Evolutionary conservation across 2,888 invertebrate genomes (phyloP).

Genomic region (Tribolium freemani): DNA sequence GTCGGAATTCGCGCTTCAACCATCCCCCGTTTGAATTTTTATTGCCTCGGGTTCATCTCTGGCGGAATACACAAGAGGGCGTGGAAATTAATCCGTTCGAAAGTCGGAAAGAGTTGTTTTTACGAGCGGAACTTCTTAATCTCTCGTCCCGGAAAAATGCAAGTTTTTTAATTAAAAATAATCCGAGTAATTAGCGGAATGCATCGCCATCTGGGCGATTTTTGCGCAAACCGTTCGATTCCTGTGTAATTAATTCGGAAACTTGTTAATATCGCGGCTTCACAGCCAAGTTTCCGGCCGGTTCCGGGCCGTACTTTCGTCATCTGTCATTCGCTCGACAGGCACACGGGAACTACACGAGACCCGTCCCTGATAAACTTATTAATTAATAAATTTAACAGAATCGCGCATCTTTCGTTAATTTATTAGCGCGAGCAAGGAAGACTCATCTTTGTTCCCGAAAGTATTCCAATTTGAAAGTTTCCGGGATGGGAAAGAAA

Average conservation of each 20-base stretch:
- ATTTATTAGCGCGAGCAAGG: constrained; percentile 16
- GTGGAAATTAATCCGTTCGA: background rate
- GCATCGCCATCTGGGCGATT: constrained; percentile 25
- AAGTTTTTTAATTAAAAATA: constrained; percentile 30
- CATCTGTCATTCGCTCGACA: constrained; percentile 37
- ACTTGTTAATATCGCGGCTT: constrained; percentile 33
- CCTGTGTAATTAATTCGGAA: constrained; percentile 36
- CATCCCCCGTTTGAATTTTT: background rate
- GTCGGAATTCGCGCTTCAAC: background rate
- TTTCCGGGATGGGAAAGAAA: constrained; percentile 16
- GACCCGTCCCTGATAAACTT: constrained; percentile 19
- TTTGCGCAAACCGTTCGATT: constrained; percentile 12
- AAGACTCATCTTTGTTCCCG: constrained; percentile 19
- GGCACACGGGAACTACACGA: constrained; percentile 31
- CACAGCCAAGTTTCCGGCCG: constrained; percentile 26
- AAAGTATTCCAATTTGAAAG: constrained; percentile 36
- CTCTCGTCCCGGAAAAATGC: constrained; percentile 8
- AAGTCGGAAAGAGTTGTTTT: background rate
- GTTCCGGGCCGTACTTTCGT: constrained; percentile 25
- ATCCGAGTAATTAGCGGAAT: constrained; percentile 25
- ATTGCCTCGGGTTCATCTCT: background rate
- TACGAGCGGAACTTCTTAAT: background rate
- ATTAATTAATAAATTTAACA: constrained; percentile 38
- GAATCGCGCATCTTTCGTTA: constrained; percentile 31
- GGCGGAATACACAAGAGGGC: background rate